Evolutionary conservation across 2,797 vertebrate genomes (phyloP), one percentile per base, ranked within the genome.

Genomic region (Graptemys geographica): DNA sequence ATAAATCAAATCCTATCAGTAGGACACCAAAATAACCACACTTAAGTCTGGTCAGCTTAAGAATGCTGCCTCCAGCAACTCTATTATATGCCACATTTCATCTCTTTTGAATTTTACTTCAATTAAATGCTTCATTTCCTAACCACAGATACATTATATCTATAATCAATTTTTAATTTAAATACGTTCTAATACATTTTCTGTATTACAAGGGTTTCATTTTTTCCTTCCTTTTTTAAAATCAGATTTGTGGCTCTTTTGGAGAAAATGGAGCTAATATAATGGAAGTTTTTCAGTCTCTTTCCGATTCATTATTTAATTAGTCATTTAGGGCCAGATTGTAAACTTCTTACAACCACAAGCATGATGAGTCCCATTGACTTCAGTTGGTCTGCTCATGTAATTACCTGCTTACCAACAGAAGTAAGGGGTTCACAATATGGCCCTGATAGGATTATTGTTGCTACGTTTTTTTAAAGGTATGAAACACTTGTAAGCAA

Each of bases 131-230:
- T 95, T 28, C 5, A 1, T 81, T 87, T 96, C 57, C 33, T 15
- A 94, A 89, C 74, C 83, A 79, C 28, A 86, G 92, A 91, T 37
- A 28, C 62, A 62, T 79, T 87, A 79, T 53, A 62, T n/a, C 52
- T 91, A 90, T 90, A 91, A 96, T 86, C 79, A 86, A 81, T 28
- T 89, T 94, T 93, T 87, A 84, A 91, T 86, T 92, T 93, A 89
- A 95, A 90, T 55, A 9, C 18, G 33, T 88, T 94, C 76, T 15
- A 94, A 90, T 55, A 7, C 11, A 41, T 88, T 95, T 76, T 12
- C 89, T 65, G 59, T 21, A 69, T 11, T 59, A 83, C 52, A 41
- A 47, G 83, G 72, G 25, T 12, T 44, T 92, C 76, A 44, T 47
- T 79, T 81, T 83, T 49, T 74, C n/a, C 49, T 41, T 92, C 83